phyloP scores from a whole-genome alignment of 1,140 invertebrate genomes.

The Drosophila nebulosa region DNA sequence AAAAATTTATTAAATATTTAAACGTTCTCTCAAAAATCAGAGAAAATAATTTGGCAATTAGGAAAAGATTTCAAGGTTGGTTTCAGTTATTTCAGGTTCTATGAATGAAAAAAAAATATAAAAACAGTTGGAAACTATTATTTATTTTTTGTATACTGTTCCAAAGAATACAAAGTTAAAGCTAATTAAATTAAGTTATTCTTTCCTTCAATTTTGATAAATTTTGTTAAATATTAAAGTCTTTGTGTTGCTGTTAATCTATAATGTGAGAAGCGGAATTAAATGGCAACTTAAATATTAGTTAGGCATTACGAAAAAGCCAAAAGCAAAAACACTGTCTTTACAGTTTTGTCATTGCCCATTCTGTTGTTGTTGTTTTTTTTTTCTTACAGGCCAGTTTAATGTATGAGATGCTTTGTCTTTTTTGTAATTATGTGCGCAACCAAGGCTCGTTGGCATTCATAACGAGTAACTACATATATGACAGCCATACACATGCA shows the following conservation, averaged over 20 bases:
- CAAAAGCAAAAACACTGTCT: neutral
- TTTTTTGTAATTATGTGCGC: conserved; percentile 43
- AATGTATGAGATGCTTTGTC: conserved; percentile 9
- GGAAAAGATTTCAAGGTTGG: too few species aligned
- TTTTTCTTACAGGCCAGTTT: neutral
- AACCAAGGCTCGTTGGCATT: conserved; percentile 38
- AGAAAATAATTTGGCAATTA: too few species aligned
- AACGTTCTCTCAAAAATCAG: too few species aligned
- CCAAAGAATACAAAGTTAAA: too few species aligned
- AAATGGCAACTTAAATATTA: neutral
- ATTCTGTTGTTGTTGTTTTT: conserved; percentile 5
- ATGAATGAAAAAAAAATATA: too few species aligned
- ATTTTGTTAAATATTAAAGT: neutral
- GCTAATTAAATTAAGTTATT: neutral
- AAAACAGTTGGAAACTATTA: too few species aligned
- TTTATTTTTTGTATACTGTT: too few species aligned
- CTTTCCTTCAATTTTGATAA: neutral
- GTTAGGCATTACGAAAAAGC: neutral
- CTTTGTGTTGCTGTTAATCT: neutral
- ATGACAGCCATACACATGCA: conserved; percentile 21
- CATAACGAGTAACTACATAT: conserved; percentile 50
- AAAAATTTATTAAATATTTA: neutral
- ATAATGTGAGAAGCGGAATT: neutral
- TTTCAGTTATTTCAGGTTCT: too few species aligned
- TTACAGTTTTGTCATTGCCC: neutral